phyloP scores from a whole-genome alignment of 2,113 vertebrate species.

The Alexandromys fortis region DNA sequence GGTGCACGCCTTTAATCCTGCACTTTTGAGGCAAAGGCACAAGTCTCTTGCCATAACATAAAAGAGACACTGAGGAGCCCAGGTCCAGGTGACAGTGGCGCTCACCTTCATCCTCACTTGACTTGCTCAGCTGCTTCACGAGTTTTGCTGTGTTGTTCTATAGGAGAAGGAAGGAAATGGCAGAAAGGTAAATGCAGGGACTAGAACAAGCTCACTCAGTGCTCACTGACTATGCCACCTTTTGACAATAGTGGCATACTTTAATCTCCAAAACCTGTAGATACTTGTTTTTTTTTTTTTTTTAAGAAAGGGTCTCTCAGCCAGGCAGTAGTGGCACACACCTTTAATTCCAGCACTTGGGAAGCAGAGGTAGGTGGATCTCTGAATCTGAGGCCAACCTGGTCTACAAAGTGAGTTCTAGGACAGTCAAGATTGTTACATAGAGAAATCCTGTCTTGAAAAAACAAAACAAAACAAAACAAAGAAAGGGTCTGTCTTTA shows the following conservation, averaged over 20 bases:
- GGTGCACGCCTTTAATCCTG: background rate
- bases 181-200: background rate
- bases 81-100: background rate
- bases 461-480: no score
- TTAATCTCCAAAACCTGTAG: background rate
- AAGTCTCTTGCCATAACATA: no score
- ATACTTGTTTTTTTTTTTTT: no score
- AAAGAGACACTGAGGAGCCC: background rate
- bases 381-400: no score
- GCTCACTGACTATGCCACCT: background rate
- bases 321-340: no score
- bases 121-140: conserved; percentile 97
- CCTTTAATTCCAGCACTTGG: no score
- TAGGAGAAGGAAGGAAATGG: background rate
- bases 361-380: no score
- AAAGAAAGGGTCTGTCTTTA: background rate
- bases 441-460: no score
- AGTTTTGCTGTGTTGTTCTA: conserved; percentile 98
- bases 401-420: no score
- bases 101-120: conserved; percentile 93
- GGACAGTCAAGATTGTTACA: no score
- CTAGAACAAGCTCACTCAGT: background rate
- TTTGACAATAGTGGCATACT: no score
- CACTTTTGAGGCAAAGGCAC: background rate
- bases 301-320: background rate